phyloP scores from a whole-genome alignment of 2,113 vertebrate species.

The Atherinomorus stipes region DNA sequence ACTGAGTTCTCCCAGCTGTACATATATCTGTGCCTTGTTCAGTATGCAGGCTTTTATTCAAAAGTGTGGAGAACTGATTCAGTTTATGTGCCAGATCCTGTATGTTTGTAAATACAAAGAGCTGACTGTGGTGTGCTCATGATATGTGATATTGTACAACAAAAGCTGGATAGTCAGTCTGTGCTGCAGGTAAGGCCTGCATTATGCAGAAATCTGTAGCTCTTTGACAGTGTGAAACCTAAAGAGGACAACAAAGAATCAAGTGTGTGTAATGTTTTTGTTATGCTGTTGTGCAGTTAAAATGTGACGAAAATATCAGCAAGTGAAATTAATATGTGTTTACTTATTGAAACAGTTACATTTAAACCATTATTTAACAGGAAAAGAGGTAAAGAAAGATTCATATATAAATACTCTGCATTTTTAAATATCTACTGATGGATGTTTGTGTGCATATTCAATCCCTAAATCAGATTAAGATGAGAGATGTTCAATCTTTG shows the following conservation, averaged over 20 bases:
- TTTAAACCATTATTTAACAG: too few relatives aligned
- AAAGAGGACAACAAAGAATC: neutral
- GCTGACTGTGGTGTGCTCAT: neutral
- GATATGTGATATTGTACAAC: neutral
- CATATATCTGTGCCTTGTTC: slow-evolving; percentile 20
- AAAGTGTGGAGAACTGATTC: neutral
- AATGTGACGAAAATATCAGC: neutral
- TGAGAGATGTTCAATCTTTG: neutral
- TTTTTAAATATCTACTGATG: neutral
- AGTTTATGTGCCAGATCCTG: neutral
- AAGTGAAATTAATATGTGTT: too few relatives aligned
- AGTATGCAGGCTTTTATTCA: neutral
- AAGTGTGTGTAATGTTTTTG: neutral
- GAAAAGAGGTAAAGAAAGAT: too few relatives aligned
- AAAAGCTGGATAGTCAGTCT: neutral
- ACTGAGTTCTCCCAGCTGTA: neutral
- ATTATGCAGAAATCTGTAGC: slow-evolving; percentile 8
- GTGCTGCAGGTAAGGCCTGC: slow-evolving; percentile 3
- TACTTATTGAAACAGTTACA: too few relatives aligned
- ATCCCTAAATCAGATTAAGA: neutral
- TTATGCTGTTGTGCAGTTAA: slow-evolving; percentile 4
- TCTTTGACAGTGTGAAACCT: slow-evolving; percentile 1
- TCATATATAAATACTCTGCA: neutral
- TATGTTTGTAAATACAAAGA: slow-evolving; percentile 1
- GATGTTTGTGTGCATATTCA: neutral